These are phyloP conservation scores for Ceuthmochares aereus DNA, from an alignment of 2,113 vertebrate genomes.

Conservation along the genomic window DNA sequence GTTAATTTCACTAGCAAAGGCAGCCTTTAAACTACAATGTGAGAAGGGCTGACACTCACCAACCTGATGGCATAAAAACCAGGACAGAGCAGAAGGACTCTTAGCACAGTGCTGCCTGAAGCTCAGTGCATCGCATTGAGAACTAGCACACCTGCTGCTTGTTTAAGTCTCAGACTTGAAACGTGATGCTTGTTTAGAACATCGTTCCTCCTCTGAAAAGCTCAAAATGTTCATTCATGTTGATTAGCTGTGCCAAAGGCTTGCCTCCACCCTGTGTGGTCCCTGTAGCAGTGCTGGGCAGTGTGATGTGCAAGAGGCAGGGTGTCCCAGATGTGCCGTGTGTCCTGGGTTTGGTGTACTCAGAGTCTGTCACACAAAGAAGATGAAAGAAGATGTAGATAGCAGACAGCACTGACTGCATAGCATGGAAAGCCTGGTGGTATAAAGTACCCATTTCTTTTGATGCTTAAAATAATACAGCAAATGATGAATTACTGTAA, in stretches of 20 bases:
- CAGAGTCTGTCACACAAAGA: fast-evolving
- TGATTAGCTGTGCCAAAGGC: neutral
- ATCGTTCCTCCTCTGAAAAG: neutral
- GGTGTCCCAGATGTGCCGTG: neutral
- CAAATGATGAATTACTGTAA: neutral
- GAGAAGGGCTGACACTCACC: neutral
- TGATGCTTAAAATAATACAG: neutral
- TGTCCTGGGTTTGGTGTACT: neutral
- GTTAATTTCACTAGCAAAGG: neutral
- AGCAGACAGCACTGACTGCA: neutral
- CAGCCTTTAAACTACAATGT: neutral
- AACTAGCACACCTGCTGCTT: neutral
- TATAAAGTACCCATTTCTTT: neutral
- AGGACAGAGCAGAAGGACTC: neutral
- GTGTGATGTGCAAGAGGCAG: neutral
- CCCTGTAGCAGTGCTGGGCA: neutral
- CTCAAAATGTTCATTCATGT: fast-evolving
- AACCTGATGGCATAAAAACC: neutral
- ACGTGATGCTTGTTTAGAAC: neutral
- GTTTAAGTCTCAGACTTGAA: neutral
- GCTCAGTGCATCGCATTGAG: neutral
- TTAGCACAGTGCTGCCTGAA: neutral
- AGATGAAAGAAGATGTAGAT: neutral
- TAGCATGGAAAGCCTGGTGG: neutral
- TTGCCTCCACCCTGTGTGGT: neutral